Evolutionary conservation across 2,113 vertebrate genomes (phyloP).

Genomic region (Anhinga anhinga): DNA sequence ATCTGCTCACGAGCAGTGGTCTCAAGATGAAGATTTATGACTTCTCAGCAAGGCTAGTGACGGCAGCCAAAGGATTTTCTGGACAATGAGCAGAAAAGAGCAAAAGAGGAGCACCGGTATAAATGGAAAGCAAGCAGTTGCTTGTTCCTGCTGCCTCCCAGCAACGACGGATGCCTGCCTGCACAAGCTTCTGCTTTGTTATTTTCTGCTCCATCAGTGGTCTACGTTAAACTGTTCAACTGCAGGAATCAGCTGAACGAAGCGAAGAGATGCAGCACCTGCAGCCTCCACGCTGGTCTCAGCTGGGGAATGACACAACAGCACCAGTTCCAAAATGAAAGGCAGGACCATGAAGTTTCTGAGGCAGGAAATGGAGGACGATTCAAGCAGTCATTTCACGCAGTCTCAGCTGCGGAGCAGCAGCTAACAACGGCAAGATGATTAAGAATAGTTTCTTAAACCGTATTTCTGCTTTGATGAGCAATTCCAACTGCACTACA

Average conservation of each 20-base stretch:
- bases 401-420: slow-evolving; percentile 8
- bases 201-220: background rate
- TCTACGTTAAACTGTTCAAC: background rate
- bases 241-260: background rate
- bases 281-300: background rate
- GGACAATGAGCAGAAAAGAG: background rate
- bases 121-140: background rate
- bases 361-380: slow-evolving; percentile 63
- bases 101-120: background rate
- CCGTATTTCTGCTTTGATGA: background rate
- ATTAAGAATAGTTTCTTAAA: background rate
- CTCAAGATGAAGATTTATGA: background rate
- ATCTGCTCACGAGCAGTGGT: background rate
- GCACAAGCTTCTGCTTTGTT: background rate
- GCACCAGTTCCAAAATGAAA: slow-evolving; percentile 50
- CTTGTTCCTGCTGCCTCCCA: background rate
- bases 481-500: background rate
- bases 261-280: background rate
- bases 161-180: background rate
- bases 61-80: background rate
- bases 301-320: background rate
- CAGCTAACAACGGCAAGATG: background rate
- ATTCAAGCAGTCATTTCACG: background rate
- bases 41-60: background rate
- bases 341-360: slow-evolving; percentile 32